These are phyloP conservation scores for Cyclophora punctaria DNA, from an alignment of 2,888 invertebrate species.

Conservation along the genomic window DNA sequence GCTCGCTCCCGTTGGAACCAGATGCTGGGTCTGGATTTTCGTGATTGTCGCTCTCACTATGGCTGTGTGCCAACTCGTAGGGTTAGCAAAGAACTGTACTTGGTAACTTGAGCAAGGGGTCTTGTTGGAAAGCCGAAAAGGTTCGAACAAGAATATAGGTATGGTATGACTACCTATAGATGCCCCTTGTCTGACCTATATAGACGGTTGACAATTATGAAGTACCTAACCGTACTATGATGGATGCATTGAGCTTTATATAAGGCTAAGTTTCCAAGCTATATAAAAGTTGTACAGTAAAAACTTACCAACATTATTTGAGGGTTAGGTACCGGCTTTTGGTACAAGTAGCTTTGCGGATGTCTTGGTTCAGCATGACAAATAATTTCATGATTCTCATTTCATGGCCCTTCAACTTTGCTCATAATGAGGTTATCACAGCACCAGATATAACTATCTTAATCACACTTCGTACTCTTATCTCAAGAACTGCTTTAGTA, in stretches of 20 bases:
- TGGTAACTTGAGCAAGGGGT: conserved; percentile 35
- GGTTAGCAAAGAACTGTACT: conserved; percentile 54
- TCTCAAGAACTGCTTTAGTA: conserved; percentile 1
- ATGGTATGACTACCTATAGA: conserved; percentile 18
- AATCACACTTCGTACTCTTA: conserved; percentile 1
- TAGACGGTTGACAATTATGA: conserved; percentile 23
- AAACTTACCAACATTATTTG: conserved; percentile 23
- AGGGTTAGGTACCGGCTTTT: conserved; percentile 13
- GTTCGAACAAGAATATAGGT: conserved; percentile 48
- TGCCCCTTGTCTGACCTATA: conserved; percentile 36
- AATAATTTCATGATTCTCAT: no score
- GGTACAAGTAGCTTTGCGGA: no score
- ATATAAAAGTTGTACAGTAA: conserved; percentile 19
- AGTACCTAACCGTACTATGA: conserved; percentile 23
- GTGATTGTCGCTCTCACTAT: conserved; percentile 56
- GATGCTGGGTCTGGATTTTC: conserved; percentile 57
- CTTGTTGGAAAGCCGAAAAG: conserved; percentile 66
- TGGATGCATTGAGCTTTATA: conserved; percentile 15
- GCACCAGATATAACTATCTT: conserved; percentile 3
- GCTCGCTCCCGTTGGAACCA: conserved; percentile 55
- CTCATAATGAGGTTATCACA: not conserved
- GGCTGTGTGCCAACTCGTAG: conserved; percentile 65
- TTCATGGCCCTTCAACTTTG: no score
- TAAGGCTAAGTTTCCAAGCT: conserved; percentile 3
- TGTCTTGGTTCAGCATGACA: not conserved